These are phyloP conservation scores for Platyrinchus mystaceus DNA, from an alignment of 2,797 vertebrate species.

Conservation along the genomic window DNA sequence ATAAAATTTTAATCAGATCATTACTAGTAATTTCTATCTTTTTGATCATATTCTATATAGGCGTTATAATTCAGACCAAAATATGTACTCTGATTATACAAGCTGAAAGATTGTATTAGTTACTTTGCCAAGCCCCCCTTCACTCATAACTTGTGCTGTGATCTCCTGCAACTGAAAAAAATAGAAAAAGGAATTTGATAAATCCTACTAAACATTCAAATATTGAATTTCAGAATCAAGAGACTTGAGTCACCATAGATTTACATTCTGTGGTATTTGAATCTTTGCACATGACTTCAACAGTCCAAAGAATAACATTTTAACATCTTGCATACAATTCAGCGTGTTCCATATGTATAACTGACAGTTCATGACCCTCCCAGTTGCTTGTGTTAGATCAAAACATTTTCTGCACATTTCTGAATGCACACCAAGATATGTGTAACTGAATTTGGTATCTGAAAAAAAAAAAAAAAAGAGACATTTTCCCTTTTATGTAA, in stretches of 20 bases:
- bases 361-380: neutral
- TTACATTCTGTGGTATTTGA: neutral
- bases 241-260: neutral
- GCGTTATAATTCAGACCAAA: neutral
- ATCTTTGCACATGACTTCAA: neutral
- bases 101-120: neutral
- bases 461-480: neutral
- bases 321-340: neutral
- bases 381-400: neutral
- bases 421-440: neutral
- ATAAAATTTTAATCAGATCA: neutral
- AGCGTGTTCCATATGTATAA: neutral
- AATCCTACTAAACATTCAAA: neutral
- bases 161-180: neutral
- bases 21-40: neutral
- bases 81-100: neutral
- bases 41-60: neutral
- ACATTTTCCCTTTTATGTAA: neutral
- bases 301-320: neutral
- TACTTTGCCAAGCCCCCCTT: neutral
- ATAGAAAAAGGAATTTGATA: neutral
- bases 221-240: neutral
- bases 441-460: neutral
- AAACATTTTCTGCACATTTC: neutral
- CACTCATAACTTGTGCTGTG: neutral